Evolutionary conservation across 2,888 invertebrate species (phyloP).

Genomic region (Plusia festucae): DNA sequence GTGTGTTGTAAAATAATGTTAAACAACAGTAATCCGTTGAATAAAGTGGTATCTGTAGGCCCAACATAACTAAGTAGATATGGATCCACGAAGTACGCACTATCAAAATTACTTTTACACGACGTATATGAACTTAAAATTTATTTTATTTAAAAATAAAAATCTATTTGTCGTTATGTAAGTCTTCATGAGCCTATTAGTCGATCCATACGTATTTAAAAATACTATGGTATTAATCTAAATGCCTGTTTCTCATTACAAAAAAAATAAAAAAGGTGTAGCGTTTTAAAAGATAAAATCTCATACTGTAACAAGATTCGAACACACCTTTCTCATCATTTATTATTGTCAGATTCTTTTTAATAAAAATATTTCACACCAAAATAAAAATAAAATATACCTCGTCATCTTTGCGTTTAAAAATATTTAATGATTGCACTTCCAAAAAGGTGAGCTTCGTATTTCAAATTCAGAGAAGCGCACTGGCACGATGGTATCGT

Average conservation of each 20-base stretch:
- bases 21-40: background rate
- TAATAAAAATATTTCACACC: conserved; percentile 5
- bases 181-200: too few relatives aligned
- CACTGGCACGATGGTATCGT: conserved; percentile 18
- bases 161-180: too few relatives aligned
- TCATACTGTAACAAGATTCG: conserved; percentile 3
- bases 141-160: too few relatives aligned
- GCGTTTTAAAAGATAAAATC: background rate
- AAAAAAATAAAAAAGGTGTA: background rate
- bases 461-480: conserved; percentile 45
- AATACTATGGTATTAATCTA: background rate
- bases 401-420: conserved; percentile 15
- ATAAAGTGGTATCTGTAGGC: background rate
- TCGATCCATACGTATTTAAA: background rate
- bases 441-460: conserved; percentile 26
- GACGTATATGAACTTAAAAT: too few relatives aligned
- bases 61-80: background rate
- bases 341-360: background rate
- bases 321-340: conserved; percentile 2
- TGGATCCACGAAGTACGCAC: background rate
- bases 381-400: conserved; percentile 13
- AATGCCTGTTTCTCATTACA: background rate
- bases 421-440: conserved; percentile 21
- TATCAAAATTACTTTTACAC: background rate
- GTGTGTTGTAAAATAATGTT: background rate